Conservation (phyloP, 2,888 invertebrate genomes). For the Amphimallon solstitiale region DNA sequence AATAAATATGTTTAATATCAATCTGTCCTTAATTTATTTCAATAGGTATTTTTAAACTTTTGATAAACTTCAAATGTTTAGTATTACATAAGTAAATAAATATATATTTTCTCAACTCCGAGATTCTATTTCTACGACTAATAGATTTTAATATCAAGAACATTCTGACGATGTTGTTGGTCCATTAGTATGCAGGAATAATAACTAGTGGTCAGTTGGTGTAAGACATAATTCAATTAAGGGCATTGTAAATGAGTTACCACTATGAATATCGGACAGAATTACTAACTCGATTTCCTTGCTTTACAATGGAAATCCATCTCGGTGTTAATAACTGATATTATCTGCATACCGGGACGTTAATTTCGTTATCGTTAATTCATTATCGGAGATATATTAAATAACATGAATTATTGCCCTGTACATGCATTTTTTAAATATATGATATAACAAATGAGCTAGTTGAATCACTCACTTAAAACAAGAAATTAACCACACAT, state of each 20-base stretch:
- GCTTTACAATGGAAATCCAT: constrained; percentile 21
- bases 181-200: constrained; percentile 35
- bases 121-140: too few species aligned
- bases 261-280: constrained; percentile 23
- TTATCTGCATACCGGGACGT: constrained; percentile 7
- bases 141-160: too few species aligned
- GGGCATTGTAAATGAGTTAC: constrained; percentile 37
- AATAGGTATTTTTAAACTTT: too few species aligned
- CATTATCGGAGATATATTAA: background rate
- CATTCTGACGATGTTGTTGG: background rate
- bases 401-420: background rate
- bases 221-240: constrained; percentile 33
- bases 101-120: too few species aligned
- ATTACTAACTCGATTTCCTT: constrained; percentile 31
- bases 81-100: too few species aligned
- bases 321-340: constrained; percentile 20
- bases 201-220: constrained; percentile 34
- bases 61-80: too few species aligned
- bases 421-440: too few species aligned
- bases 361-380: background rate
- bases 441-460: too few species aligned
- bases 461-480: too few species aligned
- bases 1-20: too few species aligned
- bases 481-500: too few species aligned
- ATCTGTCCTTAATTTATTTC: too few species aligned